Percentiles rank a stretch among this genome's conserved stretches.
These are phyloP conservation scores for Bruchidius siliquastri DNA, from an alignment of 2,888 invertebrate species.

Conservation along the genomic window DNA sequence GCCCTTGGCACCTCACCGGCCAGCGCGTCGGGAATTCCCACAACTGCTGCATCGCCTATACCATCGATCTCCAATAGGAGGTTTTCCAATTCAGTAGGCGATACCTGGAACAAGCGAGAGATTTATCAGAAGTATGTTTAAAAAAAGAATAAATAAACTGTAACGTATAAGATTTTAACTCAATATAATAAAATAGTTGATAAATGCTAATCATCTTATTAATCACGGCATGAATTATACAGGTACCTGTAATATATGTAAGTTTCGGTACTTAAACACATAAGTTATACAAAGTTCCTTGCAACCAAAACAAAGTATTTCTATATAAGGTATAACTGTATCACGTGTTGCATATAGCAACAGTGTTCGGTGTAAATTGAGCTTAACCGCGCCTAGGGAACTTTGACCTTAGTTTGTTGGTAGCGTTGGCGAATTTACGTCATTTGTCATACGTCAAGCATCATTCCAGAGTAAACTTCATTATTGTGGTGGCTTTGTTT, in stretches of 20 bases:
- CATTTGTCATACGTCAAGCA: slow-evolving; percentile 1
- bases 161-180: no score
- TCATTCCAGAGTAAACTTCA: slow-evolving; percentile 17
- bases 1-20: slow-evolving; percentile 74
- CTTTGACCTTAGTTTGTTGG: slow-evolving; percentile 3
- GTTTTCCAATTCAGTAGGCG: slow-evolving; percentile 80
- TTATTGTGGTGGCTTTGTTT: slow-evolving; percentile 22
- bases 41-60: slow-evolving; percentile 73
- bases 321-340: no score
- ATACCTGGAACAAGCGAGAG: slow-evolving; percentile 56
- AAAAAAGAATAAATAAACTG: background rate
- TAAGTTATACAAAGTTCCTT: no score
- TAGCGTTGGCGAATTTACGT: background rate
- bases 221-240: no score
- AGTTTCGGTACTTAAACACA: no score
- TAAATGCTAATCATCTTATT: no score
- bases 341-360: background rate
- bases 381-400: background rate
- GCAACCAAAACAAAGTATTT: background rate
- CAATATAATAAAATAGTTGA: no score
- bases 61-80: slow-evolving; percentile 66
- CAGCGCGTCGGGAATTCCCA: slow-evolving; percentile 65
- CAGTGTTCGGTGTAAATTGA: background rate
- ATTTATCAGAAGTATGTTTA: background rate
- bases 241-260: no score